Percentiles rank a stretch among this genome's conserved stretches.
Conservation (phyloP, 1,140 invertebrate genomes). For the Zaprionus gabonicus region DNA sequence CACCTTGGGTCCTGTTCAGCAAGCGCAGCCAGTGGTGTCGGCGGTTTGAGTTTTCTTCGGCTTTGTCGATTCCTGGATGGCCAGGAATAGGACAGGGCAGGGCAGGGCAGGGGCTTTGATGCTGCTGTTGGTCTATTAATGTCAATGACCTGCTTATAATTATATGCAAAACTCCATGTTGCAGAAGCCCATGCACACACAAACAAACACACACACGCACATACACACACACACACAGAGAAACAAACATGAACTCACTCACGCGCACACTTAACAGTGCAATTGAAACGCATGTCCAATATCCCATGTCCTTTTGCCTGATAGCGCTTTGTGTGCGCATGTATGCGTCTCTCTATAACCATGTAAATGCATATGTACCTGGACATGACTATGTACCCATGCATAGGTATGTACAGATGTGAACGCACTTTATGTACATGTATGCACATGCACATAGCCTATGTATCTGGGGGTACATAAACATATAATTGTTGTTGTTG, state of each 20-base stretch:
- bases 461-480: conserved; percentile 27
- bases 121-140: conserved; percentile 54
- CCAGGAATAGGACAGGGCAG: not conserved
- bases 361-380: conserved; percentile 24
- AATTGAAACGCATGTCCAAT: conserved; percentile 56
- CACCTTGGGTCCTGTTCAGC: conserved; percentile 20
- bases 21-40: not conserved
- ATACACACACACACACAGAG: conserved; percentile 30
- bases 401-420: conserved; percentile 26
- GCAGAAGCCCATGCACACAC: conserved; percentile 41
- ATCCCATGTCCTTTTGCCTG: conserved; percentile 67
- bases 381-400: conserved; percentile 14
- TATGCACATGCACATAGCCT: conserved; percentile 21
- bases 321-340: conserved; percentile 55
- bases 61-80: conserved; percentile 16
- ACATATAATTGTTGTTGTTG: conserved; percentile 37
- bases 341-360: conserved; percentile 26
- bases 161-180: conserved; percentile 71
- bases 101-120: not conserved
- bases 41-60: conserved; percentile 38
- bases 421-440: conserved; percentile 18
- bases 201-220: conserved; percentile 26
- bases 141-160: conserved; percentile 82
- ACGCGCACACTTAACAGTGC: conserved; percentile 41
- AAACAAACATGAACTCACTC: conserved; percentile 34